Evolutionary conservation across 2,888 invertebrate species (phyloP), one percentile per base, ranked within the genome.

Genomic region (Drosophila ochracea): DNA sequence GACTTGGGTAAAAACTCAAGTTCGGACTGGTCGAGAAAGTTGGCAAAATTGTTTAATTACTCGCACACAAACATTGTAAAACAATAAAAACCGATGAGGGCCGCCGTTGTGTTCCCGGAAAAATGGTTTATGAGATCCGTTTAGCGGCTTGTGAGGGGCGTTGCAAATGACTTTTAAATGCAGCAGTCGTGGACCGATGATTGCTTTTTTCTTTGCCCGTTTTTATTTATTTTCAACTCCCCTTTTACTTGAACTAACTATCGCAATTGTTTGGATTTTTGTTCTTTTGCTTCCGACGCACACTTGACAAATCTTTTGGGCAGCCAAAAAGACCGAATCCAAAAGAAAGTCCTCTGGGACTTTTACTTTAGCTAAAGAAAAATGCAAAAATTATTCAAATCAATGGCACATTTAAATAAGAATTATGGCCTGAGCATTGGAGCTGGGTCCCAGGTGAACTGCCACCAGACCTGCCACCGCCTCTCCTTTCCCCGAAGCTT

Each of bases 111-210:
- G 49, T 83, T 71, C 76, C 68, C 31, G 66, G 68, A 60, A 78
- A 75, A 79, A 67, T 80, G 60, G 73, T 86, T 86, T 69, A 82
- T 82, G 84, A 77, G 76, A 37, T 58, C 50, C 78, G 85, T 80
- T 82, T 83, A 80, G 85, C 83, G 81, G 83, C 77, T 73, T 78
- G 61, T 67, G 73, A 81, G 79, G 86, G 84, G 84, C 89, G 89
- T 88, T 85, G 76, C 78, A 85, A 85, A 85, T 85, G 85, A 85
- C 85, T 85, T 85, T 85, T 85, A 85, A 85, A 85, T 85, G 86
- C 83, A 68, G 69, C 81, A 71, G 82, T 77, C 82, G 73, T 69
- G 73, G 49, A 21, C 30, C 64, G 66, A 57, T 82, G 82, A 82
- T 82, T 82, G 75, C 83, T 71, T 82, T 75, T 58, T 54, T 63